Evolutionary conservation across 1,140 invertebrate species (phyloP), one percentile per base, ranked within the genome.

Genomic region (Octopus bimaculoides): DNA sequence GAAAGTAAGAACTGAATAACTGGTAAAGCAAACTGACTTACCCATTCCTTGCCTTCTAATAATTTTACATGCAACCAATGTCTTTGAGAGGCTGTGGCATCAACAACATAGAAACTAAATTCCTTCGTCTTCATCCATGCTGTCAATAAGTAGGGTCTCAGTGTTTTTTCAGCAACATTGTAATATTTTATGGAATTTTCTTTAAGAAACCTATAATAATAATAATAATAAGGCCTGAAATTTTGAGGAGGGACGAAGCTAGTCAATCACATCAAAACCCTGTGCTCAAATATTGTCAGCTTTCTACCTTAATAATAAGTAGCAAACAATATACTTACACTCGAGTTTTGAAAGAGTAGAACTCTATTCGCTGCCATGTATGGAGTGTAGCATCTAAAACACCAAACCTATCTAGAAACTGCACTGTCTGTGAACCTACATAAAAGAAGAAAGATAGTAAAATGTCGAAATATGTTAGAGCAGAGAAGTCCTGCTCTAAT

Each of bases 101-200:
- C 82, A 41, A 83, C 77, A 7, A 83, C 10, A 74, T 81, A 81
- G 1, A 79, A 54, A 12, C 66, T 73, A 41, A 82, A 75, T 17
- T 82, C 79, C 52, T 78, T 53, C 4, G 81, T 10, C n/a, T 81
- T 82, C 8, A 80, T 78, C 84, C 84, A 86, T 3, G 79, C 76
- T 9, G 79, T 66, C n/a, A 56, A 56, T 54, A 87, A 8, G 61
- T 84, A 85, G 12, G 87, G 86, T 52, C 83, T 83, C 26, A 86
- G 82, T 52, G 81, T 81, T 20, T 83, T 83, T 4, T 75, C 55
- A 7, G 83, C 75, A 73, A 83, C 83, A 61, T 78, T 80, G 78
- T 81, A 86, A 78, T 86, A 87, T 20, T 85, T 71, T 71, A 86
- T 85, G 17, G 84, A 82, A 75, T 87, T 87, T 12, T 82, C 82